Percentiles rank a stretch among this genome's conserved stretches.
These are phyloP conservation scores for Cheirogaleus major DNA, from an alignment of 2,797 vertebrate species.

Conservation along the genomic window DNA sequence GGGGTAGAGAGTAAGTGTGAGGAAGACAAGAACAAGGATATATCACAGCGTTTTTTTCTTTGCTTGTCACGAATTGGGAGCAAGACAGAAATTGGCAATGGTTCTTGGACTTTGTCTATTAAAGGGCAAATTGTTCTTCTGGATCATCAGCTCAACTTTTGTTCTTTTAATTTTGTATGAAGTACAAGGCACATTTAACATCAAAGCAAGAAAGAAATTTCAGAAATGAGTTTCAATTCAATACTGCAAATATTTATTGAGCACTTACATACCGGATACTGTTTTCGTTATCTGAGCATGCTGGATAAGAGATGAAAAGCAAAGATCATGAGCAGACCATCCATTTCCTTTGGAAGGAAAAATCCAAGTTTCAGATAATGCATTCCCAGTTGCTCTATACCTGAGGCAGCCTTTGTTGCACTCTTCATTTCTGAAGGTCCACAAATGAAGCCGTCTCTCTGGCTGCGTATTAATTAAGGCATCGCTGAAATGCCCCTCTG, in stretches of 20 bases:
- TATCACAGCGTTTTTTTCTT: not conserved
- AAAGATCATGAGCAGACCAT: not conserved
- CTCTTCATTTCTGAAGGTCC: conserved; percentile 63
- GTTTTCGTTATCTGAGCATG: not conserved
- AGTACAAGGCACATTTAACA: not conserved
- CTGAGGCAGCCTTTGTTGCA: conserved; percentile 60
- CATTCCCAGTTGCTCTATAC: conserved; percentile 29
- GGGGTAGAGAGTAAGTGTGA: not conserved
- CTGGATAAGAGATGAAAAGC: not conserved
- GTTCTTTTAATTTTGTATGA: not conserved
- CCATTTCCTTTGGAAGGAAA: not conserved
- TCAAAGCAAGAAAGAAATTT: conserved; percentile 11
- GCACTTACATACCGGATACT: not conserved
- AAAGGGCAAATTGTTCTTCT: not conserved
- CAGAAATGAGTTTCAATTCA: conserved; percentile 63
- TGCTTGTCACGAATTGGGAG: not conserved
- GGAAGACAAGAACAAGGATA: not conserved
- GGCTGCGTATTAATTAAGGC: conserved; percentile 61
- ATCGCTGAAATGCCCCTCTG: conserved; percentile 69
- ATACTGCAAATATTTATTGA: not conserved
- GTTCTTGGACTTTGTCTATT: not conserved
- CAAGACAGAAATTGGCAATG: not conserved
- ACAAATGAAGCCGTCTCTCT: conserved; percentile 57
- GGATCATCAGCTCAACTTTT: not conserved
- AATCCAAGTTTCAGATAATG: conserved; percentile 45